These are phyloP conservation scores for Archivesica marissinica DNA, from an alignment of 1,140 invertebrate genomes.

Conservation along the genomic window DNA sequence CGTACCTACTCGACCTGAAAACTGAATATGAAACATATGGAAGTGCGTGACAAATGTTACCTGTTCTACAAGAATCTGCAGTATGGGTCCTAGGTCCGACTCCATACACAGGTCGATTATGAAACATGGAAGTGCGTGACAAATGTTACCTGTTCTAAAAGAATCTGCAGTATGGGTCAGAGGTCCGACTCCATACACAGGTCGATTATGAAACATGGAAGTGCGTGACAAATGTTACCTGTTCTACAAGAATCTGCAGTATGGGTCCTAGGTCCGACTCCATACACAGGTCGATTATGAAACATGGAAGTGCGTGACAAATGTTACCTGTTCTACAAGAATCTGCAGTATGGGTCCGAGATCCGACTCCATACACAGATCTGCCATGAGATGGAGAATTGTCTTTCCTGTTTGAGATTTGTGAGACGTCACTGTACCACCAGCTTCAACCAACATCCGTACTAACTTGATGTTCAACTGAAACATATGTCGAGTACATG, in stretches of 20 bases:
- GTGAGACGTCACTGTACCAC: conserved; percentile 80
- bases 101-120: conserved; percentile 77
- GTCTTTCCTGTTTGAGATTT: conserved; percentile 81
- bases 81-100: conserved; percentile 76
- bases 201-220: too few species aligned
- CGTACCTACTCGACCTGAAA: conserved; percentile 76
- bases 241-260: conserved; percentile 77
- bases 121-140: too few species aligned
- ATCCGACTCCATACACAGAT: conserved; percentile 78
- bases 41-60: too few species aligned
- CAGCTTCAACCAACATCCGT: conserved; percentile 80
- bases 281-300: conserved; percentile 78
- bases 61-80: conserved; percentile 79
- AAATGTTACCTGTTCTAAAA: conserved; percentile 79
- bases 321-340: conserved; percentile 78
- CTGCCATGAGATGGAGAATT: conserved; percentile 81
- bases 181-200: conserved; percentile 79
- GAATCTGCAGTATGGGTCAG: conserved; percentile 76
- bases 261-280: conserved; percentile 77
- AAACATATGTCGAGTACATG: conserved; percentile 16
- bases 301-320: too few species aligned
- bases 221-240: conserved; percentile 77
- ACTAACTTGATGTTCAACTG: conserved; percentile 80
- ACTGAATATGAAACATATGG: too few species aligned
- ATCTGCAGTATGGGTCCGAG: conserved; percentile 77